Base-by-base conservation (phyloP, 2,888 invertebrate genomes). In the Deroplatys truncata region DNA sequence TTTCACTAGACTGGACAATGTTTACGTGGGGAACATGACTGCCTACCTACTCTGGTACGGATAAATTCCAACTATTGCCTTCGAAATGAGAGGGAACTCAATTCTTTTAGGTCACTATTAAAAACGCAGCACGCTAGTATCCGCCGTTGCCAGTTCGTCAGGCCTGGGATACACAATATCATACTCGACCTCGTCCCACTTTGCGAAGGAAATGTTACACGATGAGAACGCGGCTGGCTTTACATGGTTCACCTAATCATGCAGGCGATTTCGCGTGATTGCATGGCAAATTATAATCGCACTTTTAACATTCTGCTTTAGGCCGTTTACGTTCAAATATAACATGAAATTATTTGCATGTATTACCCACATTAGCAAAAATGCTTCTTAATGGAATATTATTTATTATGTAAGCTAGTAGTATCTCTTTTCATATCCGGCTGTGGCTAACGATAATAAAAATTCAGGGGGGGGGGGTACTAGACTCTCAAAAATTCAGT, bases 141-240 rank as follows among this genome's bases (percentile, higher is more conserved):
- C 82, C 88, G 56, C 82, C 72, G 90, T 87, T 88, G 88, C 89
- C 89, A 90, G 86, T 85, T 89, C 88, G 88, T 49, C 83, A 82
- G 84, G 28, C 83, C 28, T 88, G 82, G 88, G 84, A 88, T 82
- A 83, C 31, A 72, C 56, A 72, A 72, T 72, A 72, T 72, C 56
- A 35, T 29, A 84, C 43, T 29, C 82, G 88, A 7, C 89, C 83
- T 85, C 85, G 84, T 84, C 88, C 88, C 89, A 84, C 88, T 89
- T 89, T 29, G 31, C 84, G 43, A 35, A 88, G 88, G 82, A 83
- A 83, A 88, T 88, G 84, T 83, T 88, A 88, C 88, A 88, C 88
- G 88, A 84, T 43, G 84, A 16, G 16, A 82, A 85, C 56, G 3
- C 56, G 56, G 56, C 56, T 72, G 56, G 16, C 56, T 72, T 72